Base-by-base conservation (phyloP, 2,888 invertebrate species). In the Elysia crispata region DNA sequence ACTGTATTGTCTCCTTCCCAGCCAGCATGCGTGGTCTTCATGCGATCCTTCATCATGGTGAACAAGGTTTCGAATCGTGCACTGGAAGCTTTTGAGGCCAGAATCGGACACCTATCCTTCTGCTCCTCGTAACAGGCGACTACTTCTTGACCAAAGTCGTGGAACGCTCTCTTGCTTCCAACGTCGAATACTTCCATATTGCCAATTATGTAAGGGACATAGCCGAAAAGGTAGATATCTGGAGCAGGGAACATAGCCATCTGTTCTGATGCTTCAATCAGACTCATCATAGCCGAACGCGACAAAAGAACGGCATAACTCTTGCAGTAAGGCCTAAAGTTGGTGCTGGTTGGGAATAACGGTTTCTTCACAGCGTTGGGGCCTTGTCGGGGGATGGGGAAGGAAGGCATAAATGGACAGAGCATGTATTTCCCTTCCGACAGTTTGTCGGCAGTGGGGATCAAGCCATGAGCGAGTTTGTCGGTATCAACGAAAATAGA, bases 401-500 rank as follows among this genome's bases (percentile, higher is more conserved):
- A 60, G 31, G 76, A 54, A 31, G 67, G 70, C 15, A n/a, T 70
- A 62, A 80, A 76, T 23, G 33, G 28, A 70, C 80, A 80, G 0
- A 80, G 8, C 60, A 80, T 76, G 18, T 41, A 28, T 30, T 62
- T 23, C 41, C 62, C n/a, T 6, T 50, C 70, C 6, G 25, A 41
- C 8, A 57, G 31, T 23, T 57, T 49, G 1, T 25, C 49, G 1
- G 60, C 67, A 8, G 76, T 50, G 1, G 80, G 80, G 49, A 80
- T 62, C 15, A 80, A 62, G 13, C 80, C 80, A 30, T 15, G 25
- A 11, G 76, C 3, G 0, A 80, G 72, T 41, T 80, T 80, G 20
- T 80, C 76, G 18, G 80, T 70, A 30, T 80, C 80, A 13, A 80
- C 80, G 57, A 80, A 80, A 6, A 80, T 70, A 15, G 33, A 69